Evolutionary conservation across 2,113 vertebrate species (phyloP).

Genomic region (Nothocercus nigrocapillus): DNA sequence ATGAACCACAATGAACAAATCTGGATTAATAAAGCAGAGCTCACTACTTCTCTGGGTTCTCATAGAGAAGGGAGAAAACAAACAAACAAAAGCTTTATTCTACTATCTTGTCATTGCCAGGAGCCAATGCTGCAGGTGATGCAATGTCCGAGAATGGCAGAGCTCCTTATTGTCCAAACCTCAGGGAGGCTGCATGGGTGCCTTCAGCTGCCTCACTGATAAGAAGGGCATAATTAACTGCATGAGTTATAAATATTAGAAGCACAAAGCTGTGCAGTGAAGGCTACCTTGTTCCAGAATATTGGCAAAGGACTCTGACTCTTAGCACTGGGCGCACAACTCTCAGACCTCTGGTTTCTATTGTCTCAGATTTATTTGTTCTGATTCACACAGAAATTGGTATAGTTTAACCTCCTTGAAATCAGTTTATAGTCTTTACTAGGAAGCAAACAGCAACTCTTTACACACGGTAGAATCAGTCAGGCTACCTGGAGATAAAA

Average conservation of each 20-base stretch:
- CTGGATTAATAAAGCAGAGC: not conserved
- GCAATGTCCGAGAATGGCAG: not conserved
- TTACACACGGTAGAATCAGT: not conserved
- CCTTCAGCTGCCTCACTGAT: not conserved
- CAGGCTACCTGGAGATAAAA: not conserved
- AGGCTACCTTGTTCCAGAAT: too few species aligned
- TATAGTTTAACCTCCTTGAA: not conserved
- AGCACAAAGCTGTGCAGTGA: not conserved
- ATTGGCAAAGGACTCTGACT: not conserved
- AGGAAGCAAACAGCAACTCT: not conserved
- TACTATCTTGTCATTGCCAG: not conserved
- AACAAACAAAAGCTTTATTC: not conserved
- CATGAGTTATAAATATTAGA: too few species aligned
- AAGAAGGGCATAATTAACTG: not conserved
- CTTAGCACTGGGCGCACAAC: not conserved
- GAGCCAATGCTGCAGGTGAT: not conserved
- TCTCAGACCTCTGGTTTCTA: not conserved
- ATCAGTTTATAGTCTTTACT: not conserved
- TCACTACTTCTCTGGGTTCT: not conserved
- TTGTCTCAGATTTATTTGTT: not conserved
- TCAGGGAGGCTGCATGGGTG: not conserved
- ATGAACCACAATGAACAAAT: not conserved
- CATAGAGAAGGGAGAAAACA: not conserved
- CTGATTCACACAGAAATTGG: not conserved
- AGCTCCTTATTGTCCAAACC: accelerated